Base-by-base conservation (phyloP, 2,113 vertebrate genomes). In the Paraplagusia blochii region DNA sequence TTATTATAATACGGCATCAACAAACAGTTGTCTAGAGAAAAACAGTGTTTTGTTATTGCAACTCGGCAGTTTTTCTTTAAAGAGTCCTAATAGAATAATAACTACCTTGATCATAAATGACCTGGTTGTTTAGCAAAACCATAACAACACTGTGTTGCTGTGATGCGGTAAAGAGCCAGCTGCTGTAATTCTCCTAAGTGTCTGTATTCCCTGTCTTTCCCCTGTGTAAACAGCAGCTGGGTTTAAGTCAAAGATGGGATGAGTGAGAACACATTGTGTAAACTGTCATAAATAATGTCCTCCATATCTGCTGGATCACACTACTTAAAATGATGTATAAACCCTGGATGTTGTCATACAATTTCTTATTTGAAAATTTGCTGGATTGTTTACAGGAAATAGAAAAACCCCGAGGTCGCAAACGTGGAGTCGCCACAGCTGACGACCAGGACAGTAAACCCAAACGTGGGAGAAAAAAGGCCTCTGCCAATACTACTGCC, bases 361-460 rank as follows among this genome's bases (percentile, higher is more conserved):
- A 4, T 29, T 2, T 38, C 8, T 7, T 38, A 38, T 38, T 10
- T 3, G 11, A 10, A 38, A 10, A 38, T 38, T 4, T 38, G 36
- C 10, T 3, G 8, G 36, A 4, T 77, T 69, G 44, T 35, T 76
- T 85, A 82, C 89, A 95, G 85, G 95, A 97, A 22, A 79, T 92
- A 8, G 97, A 99, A 52, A 98, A 97, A 63, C 93, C 95, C 16
- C 93, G 95, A 56, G 92, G 95, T 29, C 92, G 96, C 49, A 99
- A 98, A 60, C 95, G 97, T 43, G 81, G 71, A 1, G 50, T 90
- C 16, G 72, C 93, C 8, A 71, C 93, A 38, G 90, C 88, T 15
- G 97, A 98, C 15, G 91, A 90, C 34, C 93, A 91, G 69, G 95
- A 98, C 39, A 88, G 86, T 77, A 97, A 97, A 48, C 90, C 94